A percentile compares a stretch with the other conserved stretches of the same genome.
Evolutionary conservation across 2,113 vertebrate genomes (phyloP).

Genomic region (Ceuthmochares aereus): DNA sequence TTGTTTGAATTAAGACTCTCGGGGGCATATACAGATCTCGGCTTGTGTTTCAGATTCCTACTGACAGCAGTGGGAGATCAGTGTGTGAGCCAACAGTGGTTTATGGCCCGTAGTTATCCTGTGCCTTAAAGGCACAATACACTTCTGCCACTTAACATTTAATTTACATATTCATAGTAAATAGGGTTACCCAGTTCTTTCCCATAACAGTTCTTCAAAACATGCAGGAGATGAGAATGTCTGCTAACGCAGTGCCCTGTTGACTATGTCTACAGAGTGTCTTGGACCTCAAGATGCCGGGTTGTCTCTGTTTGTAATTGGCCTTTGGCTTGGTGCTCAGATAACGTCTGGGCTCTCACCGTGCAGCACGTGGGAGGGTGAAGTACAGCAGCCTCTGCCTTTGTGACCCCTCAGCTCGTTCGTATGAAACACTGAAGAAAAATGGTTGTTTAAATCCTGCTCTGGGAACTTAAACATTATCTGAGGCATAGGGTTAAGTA

Average conservation of each 20-base stretch:
- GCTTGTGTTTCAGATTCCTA: conserved; percentile 9
- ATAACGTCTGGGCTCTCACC: neutral
- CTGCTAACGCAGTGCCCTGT: neutral
- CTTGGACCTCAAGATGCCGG: neutral
- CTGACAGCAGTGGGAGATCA: conserved; percentile 44
- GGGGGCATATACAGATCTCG: neutral
- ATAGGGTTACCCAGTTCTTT: neutral
- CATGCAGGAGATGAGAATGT: neutral
- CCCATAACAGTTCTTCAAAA: neutral
- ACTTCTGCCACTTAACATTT: conserved; percentile 49
- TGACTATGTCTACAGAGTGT: neutral
- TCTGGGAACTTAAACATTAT: neutral
- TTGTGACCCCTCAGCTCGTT: neutral
- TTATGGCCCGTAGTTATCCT: neutral
- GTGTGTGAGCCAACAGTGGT: conserved; percentile 24
- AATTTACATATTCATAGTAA: conserved; percentile 30
- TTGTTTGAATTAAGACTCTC: conserved; percentile 19
- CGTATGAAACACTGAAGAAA: neutral
- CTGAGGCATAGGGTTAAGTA: neutral
- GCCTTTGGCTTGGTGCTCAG: neutral
- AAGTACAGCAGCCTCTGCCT: neutral
- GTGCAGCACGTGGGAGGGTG: neutral
- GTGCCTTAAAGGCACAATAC: conserved; percentile 27
- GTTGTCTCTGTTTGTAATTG: neutral
- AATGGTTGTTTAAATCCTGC: neutral